These are phyloP conservation scores for Natrix natrix DNA, from an alignment of 2,797 vertebrate genomes.

Conservation along the genomic window DNA sequence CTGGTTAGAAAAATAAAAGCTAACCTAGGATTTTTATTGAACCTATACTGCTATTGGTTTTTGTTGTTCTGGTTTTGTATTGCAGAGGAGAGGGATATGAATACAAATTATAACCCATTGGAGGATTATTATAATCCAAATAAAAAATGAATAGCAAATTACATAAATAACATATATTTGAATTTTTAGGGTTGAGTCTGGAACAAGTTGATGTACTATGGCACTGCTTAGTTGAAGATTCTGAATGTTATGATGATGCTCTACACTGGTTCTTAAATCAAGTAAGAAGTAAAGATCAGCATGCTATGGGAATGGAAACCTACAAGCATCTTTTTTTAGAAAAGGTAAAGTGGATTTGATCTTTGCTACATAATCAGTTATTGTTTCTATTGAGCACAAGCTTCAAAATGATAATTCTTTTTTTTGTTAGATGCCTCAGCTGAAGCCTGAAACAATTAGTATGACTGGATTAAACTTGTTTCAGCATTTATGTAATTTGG, in stretches of 20 bases:
- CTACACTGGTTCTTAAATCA: conserved; percentile 99
- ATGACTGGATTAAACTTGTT: conserved; percentile 99
- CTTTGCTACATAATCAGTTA: not conserved
- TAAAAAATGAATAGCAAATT: not conserved
- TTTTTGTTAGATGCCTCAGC: conserved; percentile 88
- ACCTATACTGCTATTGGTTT: not conserved
- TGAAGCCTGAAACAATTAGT: conserved; percentile 97
- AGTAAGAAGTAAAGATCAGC: conserved; percentile 98
- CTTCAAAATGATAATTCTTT: not conserved
- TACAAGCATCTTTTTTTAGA: conserved; percentile 99
- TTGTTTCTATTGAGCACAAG: not conserved
- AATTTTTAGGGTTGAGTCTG: conserved; percentile 86
- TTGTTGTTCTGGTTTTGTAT: not conserved
- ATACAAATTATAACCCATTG: not conserved
- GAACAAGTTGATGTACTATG: conserved; percentile 98
- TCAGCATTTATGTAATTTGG: conserved; percentile 96
- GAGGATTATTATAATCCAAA: not conserved
- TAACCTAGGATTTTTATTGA: not conserved
- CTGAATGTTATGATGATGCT: conserved; percentile 94
- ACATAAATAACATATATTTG: not conserved
- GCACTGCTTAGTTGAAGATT: conserved; percentile 97
- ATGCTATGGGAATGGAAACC: conserved; percentile 99
- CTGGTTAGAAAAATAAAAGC: not conserved
- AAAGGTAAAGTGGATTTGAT: conserved; percentile 76
- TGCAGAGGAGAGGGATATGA: not conserved